Evolutionary conservation across 2,113 vertebrate genomes (phyloP).

Genomic region (Cyphomyrus plagiostoma): DNA sequence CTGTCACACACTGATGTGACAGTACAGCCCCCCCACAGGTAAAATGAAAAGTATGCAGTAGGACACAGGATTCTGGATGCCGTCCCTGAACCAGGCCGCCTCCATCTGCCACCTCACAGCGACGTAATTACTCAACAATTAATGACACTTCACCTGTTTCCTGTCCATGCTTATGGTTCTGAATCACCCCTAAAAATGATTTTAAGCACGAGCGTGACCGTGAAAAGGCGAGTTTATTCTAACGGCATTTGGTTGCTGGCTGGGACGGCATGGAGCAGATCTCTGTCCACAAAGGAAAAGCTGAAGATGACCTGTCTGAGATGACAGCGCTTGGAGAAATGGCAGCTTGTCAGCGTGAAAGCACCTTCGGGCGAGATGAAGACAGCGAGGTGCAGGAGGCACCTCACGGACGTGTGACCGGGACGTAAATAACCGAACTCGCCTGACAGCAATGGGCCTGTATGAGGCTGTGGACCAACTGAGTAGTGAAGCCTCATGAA

Average conservation of each 20-base stretch:
- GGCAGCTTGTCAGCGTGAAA: neutral
- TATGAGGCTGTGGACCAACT: neutral
- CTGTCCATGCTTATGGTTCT: neutral
- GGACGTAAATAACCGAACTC: neutral
- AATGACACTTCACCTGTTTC: neutral
- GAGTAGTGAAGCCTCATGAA: neutral
- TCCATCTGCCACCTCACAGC: neutral
- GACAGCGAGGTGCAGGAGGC: neutral
- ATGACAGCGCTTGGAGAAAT: neutral
- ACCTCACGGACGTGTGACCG: neutral
- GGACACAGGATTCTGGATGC: neutral
- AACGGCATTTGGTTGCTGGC: neutral
- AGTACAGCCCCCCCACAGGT: neutral
- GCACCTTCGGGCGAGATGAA: neutral
- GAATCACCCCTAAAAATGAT: neutral
- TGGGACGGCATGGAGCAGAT: neutral
- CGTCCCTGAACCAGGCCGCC: neutral
- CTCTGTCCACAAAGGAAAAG: neutral
- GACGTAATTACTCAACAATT: neutral
- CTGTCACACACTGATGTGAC: neutral
- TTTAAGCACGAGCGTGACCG: neutral
- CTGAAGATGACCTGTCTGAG: neutral
- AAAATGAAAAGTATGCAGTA: neutral
- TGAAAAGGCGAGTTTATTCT: neutral
- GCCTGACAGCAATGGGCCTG: neutral